A percentile compares a stretch with the other conserved stretches of the same genome.
Conservation (phyloP, 2,888 invertebrate genomes). For the Rhaphigaster nebulosa region DNA sequence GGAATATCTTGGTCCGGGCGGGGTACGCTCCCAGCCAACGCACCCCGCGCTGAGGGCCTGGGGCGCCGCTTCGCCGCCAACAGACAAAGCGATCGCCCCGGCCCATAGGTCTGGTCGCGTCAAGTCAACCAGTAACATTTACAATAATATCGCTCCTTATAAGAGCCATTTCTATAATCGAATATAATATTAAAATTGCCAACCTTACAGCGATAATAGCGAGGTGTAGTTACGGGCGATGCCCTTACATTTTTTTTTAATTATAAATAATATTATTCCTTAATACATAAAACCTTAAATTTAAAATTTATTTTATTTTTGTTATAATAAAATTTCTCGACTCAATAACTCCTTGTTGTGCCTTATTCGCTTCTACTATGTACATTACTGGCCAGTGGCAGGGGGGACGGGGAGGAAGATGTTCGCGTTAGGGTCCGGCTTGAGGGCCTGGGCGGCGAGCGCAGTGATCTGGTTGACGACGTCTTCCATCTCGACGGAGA, state of each 20-base stretch:
- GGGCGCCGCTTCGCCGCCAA: conserved; percentile 54
- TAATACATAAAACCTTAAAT: conserved; percentile 56
- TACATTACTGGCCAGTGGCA: conserved; percentile 64
- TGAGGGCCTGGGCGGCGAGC: conserved; percentile 80
- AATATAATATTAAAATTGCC: conserved; percentile 69
- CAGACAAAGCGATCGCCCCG: conserved; percentile 54
- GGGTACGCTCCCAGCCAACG: conserved; percentile 58
- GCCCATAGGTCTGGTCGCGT: not conserved
- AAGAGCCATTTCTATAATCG: conserved; percentile 70
- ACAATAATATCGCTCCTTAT: conserved; percentile 74
- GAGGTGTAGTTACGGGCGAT: conserved; percentile 64
- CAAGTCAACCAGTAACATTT: conserved; percentile 51
- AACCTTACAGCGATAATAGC: conserved; percentile 65
- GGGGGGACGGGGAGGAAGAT: conserved; percentile 66
- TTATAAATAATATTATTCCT: conserved; percentile 53
- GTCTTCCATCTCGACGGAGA: conserved; percentile 86
- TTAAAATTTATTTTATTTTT: conserved; percentile 51
- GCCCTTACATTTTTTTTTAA: conserved; percentile 54
- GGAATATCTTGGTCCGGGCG: conserved; percentile 30
- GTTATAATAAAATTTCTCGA: conserved; percentile 57
- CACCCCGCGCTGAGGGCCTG: conserved; percentile 36
- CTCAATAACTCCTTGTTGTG: conserved; percentile 47
- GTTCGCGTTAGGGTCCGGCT: conserved; percentile 74
- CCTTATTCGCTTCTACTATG: conserved; percentile 54
- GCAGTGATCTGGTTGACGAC: conserved; percentile 86